Percentiles rank a stretch among this genome's conserved stretches.
phyloP scores from a whole-genome alignment of 2,888 invertebrate genomes.

The Pemphredon lugubris region DNA sequence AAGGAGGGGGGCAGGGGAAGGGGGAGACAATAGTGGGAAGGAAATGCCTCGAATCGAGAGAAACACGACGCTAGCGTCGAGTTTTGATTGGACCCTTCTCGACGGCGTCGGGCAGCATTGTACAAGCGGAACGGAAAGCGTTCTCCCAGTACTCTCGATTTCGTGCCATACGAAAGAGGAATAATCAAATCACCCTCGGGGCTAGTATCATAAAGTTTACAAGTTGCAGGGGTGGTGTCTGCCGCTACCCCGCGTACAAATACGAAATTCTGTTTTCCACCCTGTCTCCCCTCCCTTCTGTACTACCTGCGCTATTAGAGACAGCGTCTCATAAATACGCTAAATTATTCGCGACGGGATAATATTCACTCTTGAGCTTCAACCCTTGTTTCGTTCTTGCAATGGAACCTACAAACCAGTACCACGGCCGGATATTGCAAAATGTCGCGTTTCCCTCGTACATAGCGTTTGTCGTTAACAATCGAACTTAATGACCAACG shows the following conservation, averaged over 20 bases:
- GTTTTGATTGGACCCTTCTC: constrained; percentile 50
- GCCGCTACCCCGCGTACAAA: constrained; percentile 11
- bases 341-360: constrained; percentile 36
- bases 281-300: constrained; percentile 9
- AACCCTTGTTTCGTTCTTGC: background rate
- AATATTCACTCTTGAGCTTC: constrained; percentile 22
- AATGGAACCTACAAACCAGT: background rate
- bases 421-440: too few species aligned
- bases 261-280: constrained; percentile 53
- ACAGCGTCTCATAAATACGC: constrained; percentile 44
- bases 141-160: constrained; percentile 48
- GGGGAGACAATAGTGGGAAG: constrained; percentile 7
- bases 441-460: too few species aligned
- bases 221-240: constrained; percentile 22
- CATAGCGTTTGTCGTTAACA: too few species aligned
- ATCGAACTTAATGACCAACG: too few species aligned
- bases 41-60: constrained; percentile 42
- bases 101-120: constrained; percentile 17
- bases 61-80: constrained; percentile 31
- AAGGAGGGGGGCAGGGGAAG: background rate
- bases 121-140: constrained; percentile 30
- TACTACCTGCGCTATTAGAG: constrained; percentile 28
- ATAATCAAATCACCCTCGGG: constrained; percentile 61
- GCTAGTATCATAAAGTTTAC: constrained; percentile 56
- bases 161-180: constrained; percentile 38